Evolutionary conservation across 2,888 invertebrate genomes (phyloP).

Genomic region (Ormyrus pomaceus): DNA sequence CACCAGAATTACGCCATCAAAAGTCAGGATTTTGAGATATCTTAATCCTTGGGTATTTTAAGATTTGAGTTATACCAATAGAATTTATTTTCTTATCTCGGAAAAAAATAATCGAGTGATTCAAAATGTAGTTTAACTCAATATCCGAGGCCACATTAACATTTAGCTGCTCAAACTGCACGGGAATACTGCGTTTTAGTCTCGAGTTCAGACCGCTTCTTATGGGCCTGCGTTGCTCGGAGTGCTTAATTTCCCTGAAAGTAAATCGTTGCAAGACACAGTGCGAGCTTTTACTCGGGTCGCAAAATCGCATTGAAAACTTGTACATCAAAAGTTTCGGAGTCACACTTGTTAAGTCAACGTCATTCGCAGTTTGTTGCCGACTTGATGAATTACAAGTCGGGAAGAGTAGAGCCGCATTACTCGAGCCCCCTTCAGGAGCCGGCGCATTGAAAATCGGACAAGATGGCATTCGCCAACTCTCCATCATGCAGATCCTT

Average conservation of each 20-base stretch:
- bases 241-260: constrained; percentile 5
- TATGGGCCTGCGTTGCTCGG: background rate
- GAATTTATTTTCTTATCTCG: no score
- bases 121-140: no score
- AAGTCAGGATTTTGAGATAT: no score
- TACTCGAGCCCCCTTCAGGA: background rate
- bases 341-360: constrained; percentile 56
- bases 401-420: constrained; percentile 39
- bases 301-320: constrained; percentile 52
- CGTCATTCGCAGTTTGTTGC: constrained; percentile 49
- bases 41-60: no score
- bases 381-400: constrained; percentile 62
- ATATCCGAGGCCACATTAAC: no score
- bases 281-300: constrained; percentile 2
- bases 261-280: constrained; percentile 15
- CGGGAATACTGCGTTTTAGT: no score
- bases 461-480: background rate
- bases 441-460: background rate
- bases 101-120: no score
- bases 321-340: constrained; percentile 63
- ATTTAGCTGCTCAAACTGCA: no score
- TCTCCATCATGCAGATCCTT: background rate
- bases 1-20: no score
- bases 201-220: no score
- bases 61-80: no score